Base-by-base conservation (phyloP, 2,797 vertebrate genomes). In the Botia kubotai region DNA sequence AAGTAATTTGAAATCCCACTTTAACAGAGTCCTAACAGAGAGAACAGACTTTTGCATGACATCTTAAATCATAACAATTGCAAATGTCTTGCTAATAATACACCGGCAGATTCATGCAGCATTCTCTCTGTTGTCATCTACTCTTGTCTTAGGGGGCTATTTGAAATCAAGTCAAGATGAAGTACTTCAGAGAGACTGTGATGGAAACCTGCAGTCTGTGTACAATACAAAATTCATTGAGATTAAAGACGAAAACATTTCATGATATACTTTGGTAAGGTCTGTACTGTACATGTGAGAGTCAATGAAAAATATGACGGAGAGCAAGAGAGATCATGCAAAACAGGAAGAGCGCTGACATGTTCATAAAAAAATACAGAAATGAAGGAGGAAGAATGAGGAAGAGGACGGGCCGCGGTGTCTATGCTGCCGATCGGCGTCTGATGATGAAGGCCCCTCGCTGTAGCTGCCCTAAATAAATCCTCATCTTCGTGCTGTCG, bases 401-500 rank as follows among this genome's bases (percentile, higher is more conserved):
- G 70, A 84, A 48, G 83, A 83, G 53, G 75, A 80, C 6, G 71
- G 48, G 29, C 2, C 36, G 16, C 14, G 23, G 3, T 1, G 46
- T 55, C 26, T 69, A 1, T 14, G 79, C 97, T 13, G 98, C 97
- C 5, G 97, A 98, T 71, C 98, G 95, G 5, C 98, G 95, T 17
- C 98, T 96, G 86, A 99, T 98, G 90, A 99, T 95, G 21, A 98
- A 99, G 55, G 96, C 96, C n/a, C 98, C 98, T 10, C 97, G 95
- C 92, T 99, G 98, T 79, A 99, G 95, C 94, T 99, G 98, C 36
- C 97, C 98, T 88, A 99, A 91, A 88, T 99, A 99, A 88, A 99
- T 99, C 88, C 98, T 94, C 97, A 99, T 98, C 93, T 99, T 99
- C 4, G 98, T 99, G 89, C 98, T 99, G 94, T 99, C 98, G 0